phyloP scores from a whole-genome alignment of 2,888 invertebrate genomes.

The Melikaiella ostensackeni region DNA sequence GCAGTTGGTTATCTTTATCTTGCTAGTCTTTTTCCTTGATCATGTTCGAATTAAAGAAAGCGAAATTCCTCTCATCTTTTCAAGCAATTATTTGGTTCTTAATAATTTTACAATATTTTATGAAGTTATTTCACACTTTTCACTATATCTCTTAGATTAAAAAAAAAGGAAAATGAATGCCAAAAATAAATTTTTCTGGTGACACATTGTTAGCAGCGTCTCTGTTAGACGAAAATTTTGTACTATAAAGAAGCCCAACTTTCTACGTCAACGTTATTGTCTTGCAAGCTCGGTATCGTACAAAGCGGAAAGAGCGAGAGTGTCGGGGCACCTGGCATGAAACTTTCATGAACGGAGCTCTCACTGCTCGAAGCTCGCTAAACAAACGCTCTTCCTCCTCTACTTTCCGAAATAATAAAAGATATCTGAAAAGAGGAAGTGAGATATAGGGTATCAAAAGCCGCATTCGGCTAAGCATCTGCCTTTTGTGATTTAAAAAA shows the following conservation, averaged over 20 bases:
- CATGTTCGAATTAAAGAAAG: no score
- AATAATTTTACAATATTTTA: not conserved
- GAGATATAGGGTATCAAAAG: not conserved
- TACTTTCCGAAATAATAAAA: not conserved
- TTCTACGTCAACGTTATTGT: slow-evolving; percentile 17
- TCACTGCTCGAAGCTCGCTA: slow-evolving; percentile 17
- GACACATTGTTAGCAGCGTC: not conserved
- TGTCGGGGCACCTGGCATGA: slow-evolving; percentile 19
- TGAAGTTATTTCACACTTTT: not conserved
- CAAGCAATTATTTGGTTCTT: not conserved
- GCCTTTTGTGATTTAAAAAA: not conserved
- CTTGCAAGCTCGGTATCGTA: slow-evolving; percentile 1
- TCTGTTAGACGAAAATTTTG: slow-evolving; percentile 3
- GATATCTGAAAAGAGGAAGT: not conserved
- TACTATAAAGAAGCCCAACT: slow-evolving; percentile 14
- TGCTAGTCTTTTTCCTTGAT: no score
- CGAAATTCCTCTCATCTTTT: no score
- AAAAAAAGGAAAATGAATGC: not conserved
- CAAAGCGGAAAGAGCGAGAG: slow-evolving; percentile 18
- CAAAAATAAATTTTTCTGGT: not conserved
- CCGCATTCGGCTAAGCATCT: not conserved
- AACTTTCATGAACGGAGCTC: slow-evolving; percentile 28
- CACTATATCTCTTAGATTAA: not conserved
- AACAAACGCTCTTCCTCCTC: slow-evolving; percentile 18
- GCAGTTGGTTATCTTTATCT: no score